phyloP scores from a whole-genome alignment of 2,888 invertebrate genomes.

The Platypus cylindrus region DNA sequence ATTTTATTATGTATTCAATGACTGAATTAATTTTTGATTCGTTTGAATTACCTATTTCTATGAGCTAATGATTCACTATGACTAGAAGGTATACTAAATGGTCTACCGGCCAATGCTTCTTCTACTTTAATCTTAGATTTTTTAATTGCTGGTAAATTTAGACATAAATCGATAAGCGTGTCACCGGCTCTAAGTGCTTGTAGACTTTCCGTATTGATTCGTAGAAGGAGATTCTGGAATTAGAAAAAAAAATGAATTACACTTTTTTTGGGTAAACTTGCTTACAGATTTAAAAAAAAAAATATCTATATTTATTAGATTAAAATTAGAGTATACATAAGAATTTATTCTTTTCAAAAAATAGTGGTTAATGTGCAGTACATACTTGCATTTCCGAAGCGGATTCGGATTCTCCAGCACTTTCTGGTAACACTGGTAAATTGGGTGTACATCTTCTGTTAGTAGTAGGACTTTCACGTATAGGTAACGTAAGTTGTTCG shows the following conservation, averaged over 20 bases:
- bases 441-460: conserved; percentile 30
- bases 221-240: conserved; percentile 60
- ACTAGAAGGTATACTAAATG: conserved; percentile 51
- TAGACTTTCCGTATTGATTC: conserved; percentile 64
- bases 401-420: conserved; percentile 26
- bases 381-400: conserved; percentile 38
- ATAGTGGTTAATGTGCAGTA: too few species aligned
- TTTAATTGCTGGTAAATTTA: conserved; percentile 56
- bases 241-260: conserved; percentile 3
- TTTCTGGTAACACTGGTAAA: conserved; percentile 29
- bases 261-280: conserved; percentile 8
- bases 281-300: background rate
- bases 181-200: conserved; percentile 74
- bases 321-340: conserved; percentile 6
- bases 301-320: conserved; percentile 1
- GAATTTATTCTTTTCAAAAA: background rate
- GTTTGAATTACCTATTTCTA: conserved; percentile 43
- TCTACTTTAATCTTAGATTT: conserved; percentile 49
- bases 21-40: background rate
- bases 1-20: too few species aligned
- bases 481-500: conserved; percentile 58
- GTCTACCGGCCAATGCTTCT: conserved; percentile 53
- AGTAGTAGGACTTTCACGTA: conserved; percentile 42
- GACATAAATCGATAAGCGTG: conserved; percentile 68
- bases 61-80: conserved; percentile 57